Conservation (phyloP, 1,140 invertebrate genomes). For the Meloidogyne exigua region DNA sequence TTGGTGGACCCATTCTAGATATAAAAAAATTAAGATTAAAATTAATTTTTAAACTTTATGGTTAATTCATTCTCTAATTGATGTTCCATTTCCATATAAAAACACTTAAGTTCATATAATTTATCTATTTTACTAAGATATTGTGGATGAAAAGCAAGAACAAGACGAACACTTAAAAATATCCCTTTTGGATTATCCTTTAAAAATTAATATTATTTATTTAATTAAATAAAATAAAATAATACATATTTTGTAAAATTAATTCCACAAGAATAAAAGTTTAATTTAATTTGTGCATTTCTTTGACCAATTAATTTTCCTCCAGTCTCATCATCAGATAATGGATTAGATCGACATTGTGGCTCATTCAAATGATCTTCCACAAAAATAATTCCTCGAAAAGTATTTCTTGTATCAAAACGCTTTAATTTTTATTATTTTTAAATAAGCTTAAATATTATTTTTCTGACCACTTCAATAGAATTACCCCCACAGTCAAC, state of each 20-base stretch:
- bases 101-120: slow-evolving; percentile 60
- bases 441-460: too few species aligned
- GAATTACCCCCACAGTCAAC: slow-evolving; percentile 57
- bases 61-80: slow-evolving; percentile 50
- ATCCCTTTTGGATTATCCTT: slow-evolving; percentile 48
- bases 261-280: slow-evolving; percentile 56
- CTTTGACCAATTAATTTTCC: slow-evolving; percentile 7
- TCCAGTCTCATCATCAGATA: slow-evolving; percentile 31
- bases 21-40: neutral
- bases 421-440: slow-evolving; percentile 15
- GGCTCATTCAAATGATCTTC: slow-evolving; percentile 56
- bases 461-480: slow-evolving; percentile 50
- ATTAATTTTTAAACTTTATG: slow-evolving; percentile 42
- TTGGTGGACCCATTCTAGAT: slow-evolving; percentile 44
- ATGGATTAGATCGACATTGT: slow-evolving; percentile 51
- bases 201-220: neutral
- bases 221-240: slow-evolving; percentile 9
- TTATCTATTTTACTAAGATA: slow-evolving; percentile 60
- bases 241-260: slow-evolving; percentile 51
- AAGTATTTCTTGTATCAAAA: slow-evolving; percentile 58
- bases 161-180: slow-evolving; percentile 50
- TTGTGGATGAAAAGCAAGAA: slow-evolving; percentile 59
- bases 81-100: slow-evolving; percentile 63
- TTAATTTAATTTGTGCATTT: slow-evolving; percentile 55
- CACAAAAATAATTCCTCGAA: slow-evolving; percentile 58